phyloP scores from a whole-genome alignment of 2,113 vertebrate genomes.

The Craseonycteris thonglongyai region DNA sequence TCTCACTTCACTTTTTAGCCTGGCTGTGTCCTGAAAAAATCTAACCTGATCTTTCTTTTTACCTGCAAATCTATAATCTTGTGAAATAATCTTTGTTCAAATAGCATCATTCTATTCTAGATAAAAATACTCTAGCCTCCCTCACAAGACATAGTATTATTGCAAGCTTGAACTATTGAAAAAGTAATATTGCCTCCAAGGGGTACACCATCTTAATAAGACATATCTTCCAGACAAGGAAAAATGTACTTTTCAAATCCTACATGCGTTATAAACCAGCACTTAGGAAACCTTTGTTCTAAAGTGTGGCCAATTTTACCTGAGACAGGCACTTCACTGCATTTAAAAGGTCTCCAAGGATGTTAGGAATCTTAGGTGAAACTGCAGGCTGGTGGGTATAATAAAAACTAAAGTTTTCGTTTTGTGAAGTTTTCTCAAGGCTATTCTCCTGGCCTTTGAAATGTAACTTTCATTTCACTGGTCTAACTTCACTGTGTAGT shows the following conservation, averaged over 20 bases:
- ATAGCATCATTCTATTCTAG: constrained; percentile 62
- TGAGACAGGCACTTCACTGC: constrained; percentile 74
- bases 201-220: constrained; percentile 78
- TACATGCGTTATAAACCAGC: constrained; percentile 78
- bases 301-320: constrained; percentile 79
- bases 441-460: constrained; percentile 58
- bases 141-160: constrained; percentile 74
- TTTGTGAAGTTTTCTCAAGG: constrained; percentile 67
- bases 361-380: constrained; percentile 74
- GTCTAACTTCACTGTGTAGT: not conserved
- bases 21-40: not conserved
- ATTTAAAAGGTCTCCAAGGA: constrained; percentile 80
- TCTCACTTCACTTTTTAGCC: not conserved
- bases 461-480: constrained; percentile 44
- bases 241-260: constrained; percentile 80
- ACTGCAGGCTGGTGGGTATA: constrained; percentile 64
- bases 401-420: constrained; percentile 78
- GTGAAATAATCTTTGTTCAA: constrained; percentile 73
- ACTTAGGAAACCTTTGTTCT: constrained; percentile 80
- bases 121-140: constrained; percentile 67
- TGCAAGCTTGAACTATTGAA: constrained; percentile 69
- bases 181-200: constrained; percentile 75
- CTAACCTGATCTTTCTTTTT: constrained; percentile 44
- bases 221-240: constrained; percentile 77
- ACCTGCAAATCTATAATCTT: constrained; percentile 57